Evolutionary conservation across 1,140 invertebrate genomes (phyloP).

Genomic region (Trigoniulus corallinus): DNA sequence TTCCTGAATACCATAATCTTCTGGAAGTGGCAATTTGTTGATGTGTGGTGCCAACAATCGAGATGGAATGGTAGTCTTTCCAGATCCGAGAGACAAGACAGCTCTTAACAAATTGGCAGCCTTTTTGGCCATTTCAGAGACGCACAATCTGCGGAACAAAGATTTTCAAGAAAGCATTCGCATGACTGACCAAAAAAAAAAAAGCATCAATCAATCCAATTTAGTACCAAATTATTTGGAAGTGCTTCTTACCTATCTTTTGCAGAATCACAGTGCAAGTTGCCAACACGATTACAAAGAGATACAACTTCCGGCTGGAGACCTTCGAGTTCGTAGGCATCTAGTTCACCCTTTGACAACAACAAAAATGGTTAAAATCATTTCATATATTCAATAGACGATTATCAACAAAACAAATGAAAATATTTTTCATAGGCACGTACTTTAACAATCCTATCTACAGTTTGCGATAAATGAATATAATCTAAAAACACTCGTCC

Average conservation of each 20-base stretch:
- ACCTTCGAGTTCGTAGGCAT: constrained; percentile 40
- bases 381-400: not conserved
- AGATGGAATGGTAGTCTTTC: constrained; percentile 19
- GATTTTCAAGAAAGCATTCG: not conserved
- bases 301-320: constrained; percentile 41
- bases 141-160: constrained; percentile 30
- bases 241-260: constrained; percentile 35
- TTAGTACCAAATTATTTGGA: constrained; percentile 3
- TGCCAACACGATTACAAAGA: constrained; percentile 40
- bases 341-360: constrained; percentile 18
- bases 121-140: constrained; percentile 45
- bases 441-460: constrained; percentile 30
- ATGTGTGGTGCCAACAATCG: constrained; percentile 34
- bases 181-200: not conserved
- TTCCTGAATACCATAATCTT: constrained; percentile 45
- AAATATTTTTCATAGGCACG: not conserved
- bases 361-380: not conserved
- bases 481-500: constrained; percentile 51
- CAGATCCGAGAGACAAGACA: constrained; percentile 31
- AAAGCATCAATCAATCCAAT: not conserved
- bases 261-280: constrained; percentile 39
- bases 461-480: constrained; percentile 36
- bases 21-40: constrained; percentile 39
- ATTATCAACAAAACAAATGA: too few relatives aligned
- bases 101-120: constrained; percentile 34